A percentile compares a stretch with the other conserved stretches of the same genome.
Evolutionary conservation across 2,113 vertebrate genomes (phyloP).

Genomic region (Silurus meridionalis): DNA sequence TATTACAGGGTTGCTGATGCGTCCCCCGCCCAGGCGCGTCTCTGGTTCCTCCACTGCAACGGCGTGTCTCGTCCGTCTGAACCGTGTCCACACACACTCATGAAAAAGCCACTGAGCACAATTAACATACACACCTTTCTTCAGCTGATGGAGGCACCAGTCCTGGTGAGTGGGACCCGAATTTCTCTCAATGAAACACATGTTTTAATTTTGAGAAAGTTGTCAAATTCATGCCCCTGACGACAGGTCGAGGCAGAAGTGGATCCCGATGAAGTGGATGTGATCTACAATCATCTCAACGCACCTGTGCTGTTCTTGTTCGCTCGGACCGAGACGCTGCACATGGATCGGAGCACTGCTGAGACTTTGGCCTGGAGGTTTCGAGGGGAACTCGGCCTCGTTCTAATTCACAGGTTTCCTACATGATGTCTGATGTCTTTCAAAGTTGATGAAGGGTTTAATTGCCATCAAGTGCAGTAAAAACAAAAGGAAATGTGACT

Average conservation of each 20-base stretch:
- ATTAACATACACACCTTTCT: slow-evolving; percentile 87
- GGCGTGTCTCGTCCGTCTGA: slow-evolving; percentile 54
- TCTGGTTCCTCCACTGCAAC: slow-evolving; percentile 87
- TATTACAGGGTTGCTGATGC: slow-evolving; percentile 65
- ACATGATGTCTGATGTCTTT: neutral
- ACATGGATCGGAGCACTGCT: slow-evolving; percentile 80
- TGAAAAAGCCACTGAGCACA: slow-evolving; percentile 78
- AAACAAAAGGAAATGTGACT: too few species aligned
- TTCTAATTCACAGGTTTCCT: slow-evolving; percentile 83
- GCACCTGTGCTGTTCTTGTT: slow-evolving; percentile 88
- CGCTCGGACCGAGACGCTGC: slow-evolving; percentile 76
- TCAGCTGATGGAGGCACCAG: slow-evolving; percentile 86
- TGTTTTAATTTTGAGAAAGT: too few species aligned
- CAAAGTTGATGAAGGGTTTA: neutral
- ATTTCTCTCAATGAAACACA: neutral
- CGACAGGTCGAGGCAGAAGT: slow-evolving; percentile 79
- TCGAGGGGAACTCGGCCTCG: slow-evolving; percentile 81
- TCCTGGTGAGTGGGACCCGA: slow-evolving; percentile 75
- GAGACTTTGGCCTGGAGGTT: slow-evolving; percentile 83
- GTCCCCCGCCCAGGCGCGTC: slow-evolving; percentile 65
- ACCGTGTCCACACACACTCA: slow-evolving; percentile 77
- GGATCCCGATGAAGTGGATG: slow-evolving; percentile 81
- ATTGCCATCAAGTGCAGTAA: neutral
- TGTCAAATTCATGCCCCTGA: too few species aligned
- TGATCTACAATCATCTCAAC: slow-evolving; percentile 78